phyloP scores from a whole-genome alignment of 2,113 vertebrate species.

The Alligator sinensis region DNA sequence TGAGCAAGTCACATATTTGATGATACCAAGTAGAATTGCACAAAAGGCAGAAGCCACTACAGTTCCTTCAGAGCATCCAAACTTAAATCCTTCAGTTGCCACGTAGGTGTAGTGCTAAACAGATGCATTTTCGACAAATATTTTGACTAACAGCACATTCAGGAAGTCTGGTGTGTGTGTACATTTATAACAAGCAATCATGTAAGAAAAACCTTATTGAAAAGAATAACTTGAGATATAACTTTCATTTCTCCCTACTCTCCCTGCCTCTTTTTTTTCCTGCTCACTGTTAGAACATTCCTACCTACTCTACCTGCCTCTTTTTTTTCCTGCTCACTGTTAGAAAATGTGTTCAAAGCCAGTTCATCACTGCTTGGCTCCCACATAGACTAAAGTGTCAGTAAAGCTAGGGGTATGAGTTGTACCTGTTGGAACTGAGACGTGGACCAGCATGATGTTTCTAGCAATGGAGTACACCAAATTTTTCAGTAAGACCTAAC shows the following conservation, averaged over 20 bases:
- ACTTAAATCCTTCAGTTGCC: conserved; percentile 30
- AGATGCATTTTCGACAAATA: not conserved
- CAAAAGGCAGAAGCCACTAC: conserved; percentile 9
- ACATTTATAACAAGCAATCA: not conserved
- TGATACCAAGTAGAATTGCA: not conserved
- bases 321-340: not conserved
- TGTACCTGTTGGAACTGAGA: not conserved
- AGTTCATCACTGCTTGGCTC: not conserved
- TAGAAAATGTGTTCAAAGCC: not conserved
- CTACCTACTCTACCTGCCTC: not conserved
- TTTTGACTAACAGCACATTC: not conserved
- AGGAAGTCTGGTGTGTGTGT: not conserved
- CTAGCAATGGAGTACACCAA: not conserved
- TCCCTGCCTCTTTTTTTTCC: not conserved
- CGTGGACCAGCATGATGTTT: not conserved
- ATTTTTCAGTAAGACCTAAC: not conserved
- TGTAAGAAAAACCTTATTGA: not conserved
- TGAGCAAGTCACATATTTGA: not conserved
- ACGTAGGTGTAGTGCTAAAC: conserved; percentile 16
- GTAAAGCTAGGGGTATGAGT: fast-evolving
- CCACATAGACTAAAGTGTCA: not conserved
- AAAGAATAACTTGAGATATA: not conserved
- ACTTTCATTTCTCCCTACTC: fast-evolving
- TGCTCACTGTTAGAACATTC: not conserved
- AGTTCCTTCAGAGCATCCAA: conserved; percentile 15